Evolutionary conservation across 2,888 invertebrate genomes (phyloP).

Genomic region (Hetaerina titia): DNA sequence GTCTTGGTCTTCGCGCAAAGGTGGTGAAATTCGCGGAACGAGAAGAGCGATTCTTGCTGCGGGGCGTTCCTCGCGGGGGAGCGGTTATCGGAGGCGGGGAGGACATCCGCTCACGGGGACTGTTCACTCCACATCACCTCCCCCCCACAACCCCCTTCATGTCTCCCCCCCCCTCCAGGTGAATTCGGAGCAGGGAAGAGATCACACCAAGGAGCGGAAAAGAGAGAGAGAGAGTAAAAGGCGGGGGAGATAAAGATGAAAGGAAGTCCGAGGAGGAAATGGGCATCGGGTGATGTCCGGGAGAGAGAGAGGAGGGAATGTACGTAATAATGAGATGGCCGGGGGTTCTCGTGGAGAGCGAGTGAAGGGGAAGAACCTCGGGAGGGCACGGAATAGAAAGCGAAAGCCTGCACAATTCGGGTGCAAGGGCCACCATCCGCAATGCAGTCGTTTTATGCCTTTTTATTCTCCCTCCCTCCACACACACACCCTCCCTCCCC

Average conservation of each 20-base stretch:
- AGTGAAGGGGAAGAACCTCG: neutral
- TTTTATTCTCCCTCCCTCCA: neutral
- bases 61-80: too few species aligned
- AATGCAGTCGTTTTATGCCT: conserved; percentile 39
- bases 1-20: too few species aligned
- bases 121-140: too few species aligned
- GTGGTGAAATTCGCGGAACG: too few species aligned
- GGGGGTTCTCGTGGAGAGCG: neutral
- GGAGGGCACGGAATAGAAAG: neutral
- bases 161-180: too few species aligned
- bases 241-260: neutral
- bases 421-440: conserved; percentile 39
- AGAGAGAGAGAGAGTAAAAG: neutral
- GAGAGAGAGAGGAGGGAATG: too few species aligned
- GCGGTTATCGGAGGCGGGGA: too few species aligned
- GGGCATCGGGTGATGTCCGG: neutral
- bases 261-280: neutral
- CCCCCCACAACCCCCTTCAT: too few species aligned
- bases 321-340: neutral
- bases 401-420: conserved; percentile 19
- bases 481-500: conserved; percentile 72
- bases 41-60: too few species aligned
- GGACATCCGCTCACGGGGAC: too few species aligned
- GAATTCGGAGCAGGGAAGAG: neutral
- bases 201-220: neutral